Evolutionary conservation across 2,797 vertebrate genomes (phyloP), one percentile per base, ranked within the genome.

Genomic region (Nothura maculosa): DNA sequence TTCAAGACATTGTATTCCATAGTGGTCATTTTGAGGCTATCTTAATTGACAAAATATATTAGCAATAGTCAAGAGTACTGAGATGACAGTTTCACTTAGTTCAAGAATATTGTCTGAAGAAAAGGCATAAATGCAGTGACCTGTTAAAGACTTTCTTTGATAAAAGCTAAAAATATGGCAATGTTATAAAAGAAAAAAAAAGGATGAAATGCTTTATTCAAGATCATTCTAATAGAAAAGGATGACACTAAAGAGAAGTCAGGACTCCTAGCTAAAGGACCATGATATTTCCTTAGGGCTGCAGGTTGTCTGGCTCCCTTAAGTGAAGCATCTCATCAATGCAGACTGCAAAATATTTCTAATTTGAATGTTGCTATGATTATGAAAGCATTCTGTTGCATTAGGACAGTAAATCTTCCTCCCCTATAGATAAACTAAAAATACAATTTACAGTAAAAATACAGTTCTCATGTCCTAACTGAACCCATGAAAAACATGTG

Each of bases 181-280:
- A 50, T 50, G 48, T 13, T 24, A 25, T 50, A 50, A 50, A 50
- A 50, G 48, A 14, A 25, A 50, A 45, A 21, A 45, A 73, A 87
- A 60, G 13, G 12, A 68, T 86, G 43, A 81, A 85, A 22, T 22
- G 21, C n/a, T 66, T 72, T 81, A 47, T 48, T 90, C n/a, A 89
- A 90, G 84, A 78, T 91, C 75, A 69, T 82, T 80, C 72, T 81
- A 73, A 89, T 83, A 50, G 42, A 81, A 72, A 85, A 68, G 3
- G 1, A 4, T 50, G 22, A 42, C 76, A 50, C 4, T 55, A 66
- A 83, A 68, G 25, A 66, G 3, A 78, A 20, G 27, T 5, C 1
- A 0, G 30, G 32, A 24, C 28, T 82, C 21, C 13, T 52, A 16
- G 20, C 12, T 14, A 2, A 7, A 60, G 17, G 6, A 70, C 24